A percentile compares a stretch with the other conserved stretches of the same genome.
These are phyloP conservation scores for Noctua fimbriata DNA, from an alignment of 2,888 invertebrate species.

Conservation along the genomic window DNA sequence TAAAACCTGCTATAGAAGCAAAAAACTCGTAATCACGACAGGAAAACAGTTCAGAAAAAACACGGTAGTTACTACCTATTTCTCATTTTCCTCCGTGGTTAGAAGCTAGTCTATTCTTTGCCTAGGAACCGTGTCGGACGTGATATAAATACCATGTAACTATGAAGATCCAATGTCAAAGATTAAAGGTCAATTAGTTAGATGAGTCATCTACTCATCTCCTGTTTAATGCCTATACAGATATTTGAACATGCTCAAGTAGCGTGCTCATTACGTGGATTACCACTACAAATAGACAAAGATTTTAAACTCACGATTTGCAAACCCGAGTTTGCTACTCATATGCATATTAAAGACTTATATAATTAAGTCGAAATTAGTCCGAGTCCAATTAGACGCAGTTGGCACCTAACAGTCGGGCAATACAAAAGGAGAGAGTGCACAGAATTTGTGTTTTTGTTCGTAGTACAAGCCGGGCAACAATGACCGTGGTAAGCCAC, in stretches of 20 bases:
- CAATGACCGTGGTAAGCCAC: constrained; percentile 64
- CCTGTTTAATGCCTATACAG: not conserved
- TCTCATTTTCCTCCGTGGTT: not conserved
- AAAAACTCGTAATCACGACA: not conserved
- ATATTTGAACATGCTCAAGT: constrained; percentile 13
- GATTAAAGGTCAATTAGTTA: constrained; percentile 23
- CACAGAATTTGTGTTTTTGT: constrained; percentile 65
- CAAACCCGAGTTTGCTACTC: constrained; percentile 37
- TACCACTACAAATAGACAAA: constrained; percentile 14
- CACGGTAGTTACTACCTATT: not conserved
- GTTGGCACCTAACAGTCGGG: constrained; percentile 63
- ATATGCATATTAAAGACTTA: constrained; percentile 59
- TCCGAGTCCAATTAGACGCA: constrained; percentile 59
- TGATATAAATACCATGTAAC: constrained; percentile 4
- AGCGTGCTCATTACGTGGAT: not conserved
- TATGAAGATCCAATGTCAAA: constrained; percentile 31
- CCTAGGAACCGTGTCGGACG: not conserved
- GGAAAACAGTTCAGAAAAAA: not conserved
- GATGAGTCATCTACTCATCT: constrained; percentile 21
- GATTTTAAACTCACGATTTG: constrained; percentile 52
- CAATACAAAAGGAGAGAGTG: constrained; percentile 59
- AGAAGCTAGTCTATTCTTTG: not conserved
- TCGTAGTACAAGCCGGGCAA: constrained; percentile 49
- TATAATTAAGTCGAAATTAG: constrained; percentile 62
- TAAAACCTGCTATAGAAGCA: not conserved